Evolutionary conservation across 2,888 invertebrate species (phyloP), one percentile per base, ranked within the genome.

Genomic region (Drosophila neotestacea): DNA sequence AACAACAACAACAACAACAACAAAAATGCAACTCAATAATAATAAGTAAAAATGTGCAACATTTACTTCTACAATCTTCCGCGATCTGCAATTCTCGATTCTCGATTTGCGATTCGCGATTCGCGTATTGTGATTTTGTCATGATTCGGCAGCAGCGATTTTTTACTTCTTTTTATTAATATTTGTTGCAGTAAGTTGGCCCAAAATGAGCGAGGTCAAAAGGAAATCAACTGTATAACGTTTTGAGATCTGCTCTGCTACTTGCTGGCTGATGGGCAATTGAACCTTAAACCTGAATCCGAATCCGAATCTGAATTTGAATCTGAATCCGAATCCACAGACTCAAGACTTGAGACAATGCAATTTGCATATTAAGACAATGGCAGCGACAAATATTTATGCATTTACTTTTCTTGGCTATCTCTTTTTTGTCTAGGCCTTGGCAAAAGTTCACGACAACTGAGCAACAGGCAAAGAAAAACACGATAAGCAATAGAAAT

Each of bases 291-390:
- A 47, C 75, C 79, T 58, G 63, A 59, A 22, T 22, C 10, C 42
- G 22, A 38, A 46, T 13, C 27, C 30, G 16, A 48, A 16, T 13
- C 41, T 34, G 22, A 3, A 22, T 22, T 22, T 58, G 63, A 59
- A 22, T 22, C 22, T 16, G 16, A 48, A 16, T 13, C 41, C 52
- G 46, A 67, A 7, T 30, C 41, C 38, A n/a, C 13, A 38, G 65
- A 82, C 81, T 22, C 27, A 28, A 58, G 16, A 38, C 27, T 36
- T 22, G 30, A 39, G 65, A 82, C 81, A 82, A 87, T 87, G 88
- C 66, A 86, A 83, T 83, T 83, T 83, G 89, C 82, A 89, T 89
- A 87, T 85, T 87, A 70, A 87, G 88, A 89, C 83, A 84, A 84
- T 87, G 79, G 65, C 79, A 78, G 52, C 63, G 66, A 65, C 59